Conservation (phyloP, 2,888 invertebrate genomes). For the Lithophane leautieri region DNA sequence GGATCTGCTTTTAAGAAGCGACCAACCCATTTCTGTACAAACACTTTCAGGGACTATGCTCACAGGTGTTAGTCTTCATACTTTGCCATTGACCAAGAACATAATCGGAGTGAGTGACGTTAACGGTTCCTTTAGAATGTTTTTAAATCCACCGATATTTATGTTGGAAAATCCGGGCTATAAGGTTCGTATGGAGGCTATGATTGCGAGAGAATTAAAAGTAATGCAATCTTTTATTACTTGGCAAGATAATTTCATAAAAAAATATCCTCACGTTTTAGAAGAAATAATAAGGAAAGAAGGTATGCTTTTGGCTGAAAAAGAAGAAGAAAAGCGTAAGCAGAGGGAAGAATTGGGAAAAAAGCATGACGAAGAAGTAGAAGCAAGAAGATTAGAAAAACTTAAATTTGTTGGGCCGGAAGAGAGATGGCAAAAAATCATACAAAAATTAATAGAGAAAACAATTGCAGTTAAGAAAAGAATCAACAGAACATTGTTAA, state of each 20-base stretch:
- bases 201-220: conserved; percentile 89
- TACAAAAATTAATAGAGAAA: conserved; percentile 92
- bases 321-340: conserved; percentile 83
- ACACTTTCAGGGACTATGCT: conserved; percentile 92
- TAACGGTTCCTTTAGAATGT: conserved; percentile 92
- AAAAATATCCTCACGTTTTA: conserved; percentile 81
- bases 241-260: conserved; percentile 92
- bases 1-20: conserved; percentile 93
- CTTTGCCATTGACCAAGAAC: conserved; percentile 89
- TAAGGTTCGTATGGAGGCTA: conserved; percentile 81
- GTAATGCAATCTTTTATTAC: conserved; percentile 87
- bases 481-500: conserved; percentile 90
- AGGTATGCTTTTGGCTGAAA: conserved; percentile 82
- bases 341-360: conserved; percentile 85
- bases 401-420: conserved; percentile 83
- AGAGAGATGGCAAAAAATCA: conserved; percentile 91
- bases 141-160: conserved; percentile 90
- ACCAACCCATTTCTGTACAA: conserved; percentile 92
- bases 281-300: conserved; percentile 84
- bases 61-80: conserved; percentile 91
- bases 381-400: conserved; percentile 85
- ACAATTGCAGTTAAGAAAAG: conserved; percentile 92
- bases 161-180: conserved; percentile 85
- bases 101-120: conserved; percentile 93
- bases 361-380: conserved; percentile 87